These are phyloP conservation scores for Leptinotarsa lineolata DNA, from an alignment of 1,140 invertebrate species.

Conservation along the genomic window DNA sequence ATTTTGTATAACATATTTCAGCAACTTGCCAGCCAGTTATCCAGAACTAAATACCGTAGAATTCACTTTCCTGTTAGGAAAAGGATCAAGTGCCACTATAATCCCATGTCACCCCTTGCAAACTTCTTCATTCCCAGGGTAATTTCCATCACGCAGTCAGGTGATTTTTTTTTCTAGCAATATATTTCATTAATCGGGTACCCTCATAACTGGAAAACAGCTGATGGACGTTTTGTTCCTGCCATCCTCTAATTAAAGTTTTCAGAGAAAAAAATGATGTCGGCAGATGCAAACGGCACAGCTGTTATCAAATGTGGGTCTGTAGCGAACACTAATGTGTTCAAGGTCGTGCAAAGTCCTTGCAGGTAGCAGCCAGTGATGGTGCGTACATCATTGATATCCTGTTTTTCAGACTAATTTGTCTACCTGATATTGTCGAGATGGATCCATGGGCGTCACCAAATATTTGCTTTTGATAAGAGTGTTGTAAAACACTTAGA, in stretches of 20 bases:
- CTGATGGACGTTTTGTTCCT: background rate
- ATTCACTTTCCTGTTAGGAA: too few relatives aligned
- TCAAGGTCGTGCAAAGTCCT: slow-evolving; percentile 5
- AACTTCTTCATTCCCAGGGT: too few relatives aligned
- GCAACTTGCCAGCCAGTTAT: too few relatives aligned
- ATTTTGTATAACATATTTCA: too few relatives aligned
- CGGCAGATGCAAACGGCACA: background rate
- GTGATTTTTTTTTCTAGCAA: background rate
- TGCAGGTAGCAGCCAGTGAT: background rate
- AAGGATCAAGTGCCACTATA: too few relatives aligned
- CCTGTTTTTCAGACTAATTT: slow-evolving; percentile 6
- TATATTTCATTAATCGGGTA: background rate
- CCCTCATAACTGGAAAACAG: background rate
- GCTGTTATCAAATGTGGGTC: slow-evolving; percentile 5
- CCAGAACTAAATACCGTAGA: too few relatives aligned
- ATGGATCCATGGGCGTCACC: background rate
- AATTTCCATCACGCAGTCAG: background rate
- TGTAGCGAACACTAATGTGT: background rate
- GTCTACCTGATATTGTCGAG: background rate
- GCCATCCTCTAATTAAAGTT: background rate
- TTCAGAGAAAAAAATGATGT: slow-evolving; percentile 2
- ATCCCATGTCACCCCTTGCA: too few relatives aligned
- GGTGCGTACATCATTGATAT: background rate
- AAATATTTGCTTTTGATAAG: background rate
- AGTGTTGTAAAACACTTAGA: too few relatives aligned